phyloP scores from a whole-genome alignment of 2,797 vertebrate species.

The Labroides dimidiatus region DNA sequence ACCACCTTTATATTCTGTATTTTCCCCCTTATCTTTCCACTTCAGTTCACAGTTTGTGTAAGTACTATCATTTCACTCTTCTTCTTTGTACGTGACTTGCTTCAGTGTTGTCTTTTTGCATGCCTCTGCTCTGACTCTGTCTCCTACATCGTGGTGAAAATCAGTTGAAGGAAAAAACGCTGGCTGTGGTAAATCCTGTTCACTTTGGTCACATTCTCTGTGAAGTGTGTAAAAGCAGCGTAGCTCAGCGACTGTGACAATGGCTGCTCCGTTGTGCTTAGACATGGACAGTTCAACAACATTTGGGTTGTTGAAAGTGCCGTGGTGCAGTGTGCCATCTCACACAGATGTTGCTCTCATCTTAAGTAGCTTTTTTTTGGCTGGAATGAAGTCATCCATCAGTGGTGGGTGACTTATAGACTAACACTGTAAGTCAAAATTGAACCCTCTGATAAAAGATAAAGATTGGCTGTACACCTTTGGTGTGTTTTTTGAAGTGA shows the following conservation, averaged over 20 bases:
- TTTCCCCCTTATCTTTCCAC: conserved; percentile 87
- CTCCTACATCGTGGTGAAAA: conserved; percentile 69
- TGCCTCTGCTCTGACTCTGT: conserved; percentile 74
- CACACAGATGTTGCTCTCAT: conserved; percentile 72
- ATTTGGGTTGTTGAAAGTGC: conserved; percentile 69
- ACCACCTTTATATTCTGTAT: conserved; percentile 92
- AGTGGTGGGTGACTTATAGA: conserved; percentile 71
- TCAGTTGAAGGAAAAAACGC: conserved; percentile 72
- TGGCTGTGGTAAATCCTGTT: conserved; percentile 68
- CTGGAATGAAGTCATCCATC: conserved; percentile 73
- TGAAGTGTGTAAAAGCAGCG: conserved; percentile 52
- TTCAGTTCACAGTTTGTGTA: conserved; percentile 92
- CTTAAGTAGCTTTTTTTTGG: conserved; percentile 61
- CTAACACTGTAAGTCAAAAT: conserved; percentile 6
- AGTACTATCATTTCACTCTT: conserved; percentile 87
- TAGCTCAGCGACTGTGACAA: conserved; percentile 68
- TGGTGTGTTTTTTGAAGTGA: conserved; percentile 29
- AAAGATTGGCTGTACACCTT: conserved; percentile 27
- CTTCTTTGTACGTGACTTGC: conserved; percentile 79
- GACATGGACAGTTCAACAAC: conserved; percentile 68
- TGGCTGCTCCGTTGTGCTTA: conserved; percentile 77
- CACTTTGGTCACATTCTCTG: conserved; percentile 43
- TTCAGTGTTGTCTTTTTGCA: conserved; percentile 78
- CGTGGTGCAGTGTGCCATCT: conserved; percentile 70
- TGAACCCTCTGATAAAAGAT: conserved; percentile 6